A percentile compares a stretch with the other conserved stretches of the same genome.
These are phyloP conservation scores for Coleophora deauratella DNA, from an alignment of 2,888 invertebrate species.

Conservation along the genomic window DNA sequence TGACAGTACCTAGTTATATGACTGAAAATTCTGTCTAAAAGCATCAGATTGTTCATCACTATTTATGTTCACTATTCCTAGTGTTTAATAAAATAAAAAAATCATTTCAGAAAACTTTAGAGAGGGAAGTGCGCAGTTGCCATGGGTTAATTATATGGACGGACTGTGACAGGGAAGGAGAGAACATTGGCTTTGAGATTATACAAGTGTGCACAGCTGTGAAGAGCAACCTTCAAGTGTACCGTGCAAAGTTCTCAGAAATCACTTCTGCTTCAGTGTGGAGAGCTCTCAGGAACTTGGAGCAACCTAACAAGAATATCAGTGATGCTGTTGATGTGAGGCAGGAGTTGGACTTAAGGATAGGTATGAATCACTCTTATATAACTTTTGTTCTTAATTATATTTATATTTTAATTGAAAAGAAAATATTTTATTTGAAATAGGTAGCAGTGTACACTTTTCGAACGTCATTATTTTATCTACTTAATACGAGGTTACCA, in stretches of 20 bases:
- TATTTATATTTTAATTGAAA: too few species aligned
- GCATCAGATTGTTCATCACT: too few species aligned
- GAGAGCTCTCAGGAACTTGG: constrained; percentile 86
- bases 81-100: too few species aligned
- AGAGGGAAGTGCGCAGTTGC: constrained; percentile 78
- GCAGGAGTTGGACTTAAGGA: constrained; percentile 92
- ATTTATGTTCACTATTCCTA: too few species aligned
- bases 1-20: too few species aligned
- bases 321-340: constrained; percentile 97
- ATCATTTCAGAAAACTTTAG: constrained; percentile 77
- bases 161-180: constrained; percentile 99
- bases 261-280: constrained; percentile 89
- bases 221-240: constrained; percentile 80
- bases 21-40: too few species aligned
- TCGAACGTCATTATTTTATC: too few species aligned
- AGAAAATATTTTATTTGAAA: too few species aligned
- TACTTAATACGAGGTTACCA: too few species aligned
- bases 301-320: constrained; percentile 83
- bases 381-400: too few species aligned
- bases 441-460: too few species aligned
- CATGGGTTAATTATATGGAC: constrained; percentile 96
- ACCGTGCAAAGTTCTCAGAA: constrained; percentile 96
- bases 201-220: constrained; percentile 91
- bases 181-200: constrained; percentile 98
- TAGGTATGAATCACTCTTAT: constrained; percentile 74